Conservation (phyloP, 2,113 vertebrate species). For the Coptodon bakossiorum region DNA sequence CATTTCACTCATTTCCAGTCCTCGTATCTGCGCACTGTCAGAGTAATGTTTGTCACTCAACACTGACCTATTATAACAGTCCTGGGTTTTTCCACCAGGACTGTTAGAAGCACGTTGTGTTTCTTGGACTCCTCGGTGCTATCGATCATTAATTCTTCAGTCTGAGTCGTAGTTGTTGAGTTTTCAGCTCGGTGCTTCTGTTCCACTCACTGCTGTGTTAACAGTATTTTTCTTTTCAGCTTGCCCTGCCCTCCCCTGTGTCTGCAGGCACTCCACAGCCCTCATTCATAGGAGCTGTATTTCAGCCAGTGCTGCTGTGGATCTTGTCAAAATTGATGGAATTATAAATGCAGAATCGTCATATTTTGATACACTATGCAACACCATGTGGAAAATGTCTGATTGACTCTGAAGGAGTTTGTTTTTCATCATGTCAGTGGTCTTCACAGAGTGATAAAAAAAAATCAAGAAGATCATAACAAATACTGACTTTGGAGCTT, state of each 20-base stretch:
- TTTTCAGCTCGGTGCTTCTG: background rate
- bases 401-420: background rate
- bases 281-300: background rate
- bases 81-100: background rate
- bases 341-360: background rate
- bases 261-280: rapidly evolving
- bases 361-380: background rate
- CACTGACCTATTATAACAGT: rapidly evolving
- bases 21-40: rapidly evolving
- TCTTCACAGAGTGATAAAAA: background rate
- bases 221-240: background rate
- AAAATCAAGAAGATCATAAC: background rate
- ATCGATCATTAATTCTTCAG: background rate
- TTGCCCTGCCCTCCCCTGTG: background rate
- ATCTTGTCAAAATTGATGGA: background rate
- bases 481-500: background rate
- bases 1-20: background rate
- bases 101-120: background rate
- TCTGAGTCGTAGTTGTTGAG: background rate
- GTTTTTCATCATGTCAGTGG: background rate
- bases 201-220: background rate
- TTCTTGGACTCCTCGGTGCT: background rate
- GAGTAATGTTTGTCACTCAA: background rate
- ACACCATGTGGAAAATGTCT: background rate
- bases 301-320: background rate